These are phyloP conservation scores for Chrysaora quinquecirrha DNA, from an alignment of 30 jellyfish, hydroid and myxozoan species.

Conservation along the genomic window DNA sequence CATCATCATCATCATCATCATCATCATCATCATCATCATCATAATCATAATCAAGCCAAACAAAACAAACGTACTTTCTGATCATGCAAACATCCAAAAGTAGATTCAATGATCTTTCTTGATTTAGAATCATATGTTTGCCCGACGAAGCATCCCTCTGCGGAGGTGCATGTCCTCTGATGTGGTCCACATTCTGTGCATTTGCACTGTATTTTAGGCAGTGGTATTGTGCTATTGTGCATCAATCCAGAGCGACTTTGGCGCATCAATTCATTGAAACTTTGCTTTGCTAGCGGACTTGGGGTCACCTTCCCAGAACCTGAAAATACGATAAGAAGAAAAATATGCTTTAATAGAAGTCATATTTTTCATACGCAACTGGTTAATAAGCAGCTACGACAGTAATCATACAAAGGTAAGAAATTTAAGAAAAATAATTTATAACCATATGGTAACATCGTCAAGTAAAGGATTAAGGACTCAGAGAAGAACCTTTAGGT, in stretches of 20 bases:
- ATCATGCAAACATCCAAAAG: slow-evolving; percentile 78
- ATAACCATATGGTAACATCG: too few species aligned
- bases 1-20: too few species aligned
- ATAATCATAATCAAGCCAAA: too few species aligned
- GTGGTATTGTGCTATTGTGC: not conserved
- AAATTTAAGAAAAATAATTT: too few species aligned
- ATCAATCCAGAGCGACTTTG: not conserved
- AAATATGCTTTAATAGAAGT: too few species aligned
- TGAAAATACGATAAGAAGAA: too few species aligned
- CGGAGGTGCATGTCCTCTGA: slow-evolving; percentile 33
- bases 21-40: too few species aligned
- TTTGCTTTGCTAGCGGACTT: slow-evolving; percentile 38
- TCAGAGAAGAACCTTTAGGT: too few species aligned
- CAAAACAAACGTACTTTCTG: slow-evolving; percentile 36
- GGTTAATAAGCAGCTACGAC: too few species aligned
- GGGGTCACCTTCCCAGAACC: slow-evolving; percentile 59
- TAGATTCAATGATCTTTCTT: slow-evolving; percentile 21
- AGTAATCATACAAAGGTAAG: too few species aligned
- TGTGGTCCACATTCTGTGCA: slow-evolving; percentile 78
- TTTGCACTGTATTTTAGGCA: slow-evolving; percentile 41
- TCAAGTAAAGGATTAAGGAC: too few species aligned
- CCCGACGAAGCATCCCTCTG: slow-evolving; percentile 78
- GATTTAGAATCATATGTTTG: slow-evolving; percentile 36
- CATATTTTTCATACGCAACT: too few species aligned
- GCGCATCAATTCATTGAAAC: slow-evolving; percentile 13